Conservation (phyloP, 2,797 vertebrate genomes). For the Benthosema pterotum region DNA sequence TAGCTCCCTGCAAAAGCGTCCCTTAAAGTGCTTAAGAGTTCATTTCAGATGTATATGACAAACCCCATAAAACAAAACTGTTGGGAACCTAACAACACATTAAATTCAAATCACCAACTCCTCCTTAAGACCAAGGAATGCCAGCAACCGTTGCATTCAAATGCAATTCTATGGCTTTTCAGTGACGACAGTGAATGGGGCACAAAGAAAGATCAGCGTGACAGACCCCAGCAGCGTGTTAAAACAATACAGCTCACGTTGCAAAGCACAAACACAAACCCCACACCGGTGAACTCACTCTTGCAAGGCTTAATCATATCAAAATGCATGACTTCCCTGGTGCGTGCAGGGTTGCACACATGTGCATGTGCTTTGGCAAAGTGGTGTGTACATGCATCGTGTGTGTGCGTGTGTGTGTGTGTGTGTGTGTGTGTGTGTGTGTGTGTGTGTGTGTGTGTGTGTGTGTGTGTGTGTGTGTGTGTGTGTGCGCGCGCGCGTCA, state of each 20-base stretch:
- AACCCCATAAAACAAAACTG: constrained; percentile 42
- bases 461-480: constrained; percentile 24
- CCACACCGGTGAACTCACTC: constrained; percentile 49
- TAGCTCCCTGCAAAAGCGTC: constrained; percentile 30
- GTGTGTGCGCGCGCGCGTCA: constrained; percentile 14
- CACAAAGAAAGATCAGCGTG: constrained; percentile 40
- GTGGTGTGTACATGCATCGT: too few species aligned
- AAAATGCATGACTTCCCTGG: constrained; percentile 58
- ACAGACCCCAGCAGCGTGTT: constrained; percentile 25
- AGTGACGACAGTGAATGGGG: constrained; percentile 25
- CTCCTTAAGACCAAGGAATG: constrained; percentile 13
- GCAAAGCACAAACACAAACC: constrained; percentile 49
- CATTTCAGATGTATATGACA: constrained; percentile 43
- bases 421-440: constrained; percentile 7
- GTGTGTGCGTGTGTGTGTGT: too few species aligned
- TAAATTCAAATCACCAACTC: constrained; percentile 18
- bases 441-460: neutral
- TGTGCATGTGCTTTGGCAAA: too few species aligned
- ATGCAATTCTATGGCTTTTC: constrained; percentile 13
- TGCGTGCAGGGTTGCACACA: constrained; percentile 1
- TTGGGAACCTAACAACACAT: constrained; percentile 14
- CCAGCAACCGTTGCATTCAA: constrained; percentile 38
- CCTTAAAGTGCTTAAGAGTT: constrained; percentile 27
- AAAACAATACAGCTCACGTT: constrained; percentile 41
- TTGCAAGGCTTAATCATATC: constrained; percentile 47